Conservation (phyloP, 2,888 invertebrate genomes). For the Timandra comae region DNA sequence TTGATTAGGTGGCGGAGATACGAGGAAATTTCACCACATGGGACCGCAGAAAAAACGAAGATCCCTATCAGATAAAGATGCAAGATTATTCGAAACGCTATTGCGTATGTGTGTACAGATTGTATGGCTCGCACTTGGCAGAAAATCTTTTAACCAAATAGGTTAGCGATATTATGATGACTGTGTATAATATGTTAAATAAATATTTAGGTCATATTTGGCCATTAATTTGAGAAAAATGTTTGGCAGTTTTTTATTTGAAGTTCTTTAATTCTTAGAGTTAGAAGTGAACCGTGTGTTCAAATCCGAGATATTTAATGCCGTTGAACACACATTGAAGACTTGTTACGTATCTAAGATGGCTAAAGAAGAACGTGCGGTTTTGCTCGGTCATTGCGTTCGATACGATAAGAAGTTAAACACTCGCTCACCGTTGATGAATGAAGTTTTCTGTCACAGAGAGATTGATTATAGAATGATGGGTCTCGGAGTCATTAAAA, state of each 20-base stretch:
- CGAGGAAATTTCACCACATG: slow-evolving; percentile 78
- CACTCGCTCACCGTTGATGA: slow-evolving; percentile 75
- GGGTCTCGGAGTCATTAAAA: slow-evolving; percentile 68
- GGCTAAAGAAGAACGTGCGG: slow-evolving; percentile 65
- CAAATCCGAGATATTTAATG: slow-evolving; percentile 78
- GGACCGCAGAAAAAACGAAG: slow-evolving; percentile 69
- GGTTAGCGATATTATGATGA: no score
- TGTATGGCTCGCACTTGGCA: slow-evolving; percentile 79
- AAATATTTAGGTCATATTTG: no score
- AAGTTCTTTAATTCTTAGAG: slow-evolving; percentile 52
- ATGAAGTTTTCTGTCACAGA: slow-evolving; percentile 74
- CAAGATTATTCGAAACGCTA: slow-evolving; percentile 77
- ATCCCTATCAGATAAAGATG: slow-evolving; percentile 80
- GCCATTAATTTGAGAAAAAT: no score
- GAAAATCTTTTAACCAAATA: slow-evolving; percentile 77
- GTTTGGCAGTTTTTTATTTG: no score
- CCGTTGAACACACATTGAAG: slow-evolving; percentile 62
- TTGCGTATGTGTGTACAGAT: slow-evolving; percentile 77
- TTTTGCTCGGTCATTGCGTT: slow-evolving; percentile 72
- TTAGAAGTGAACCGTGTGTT: slow-evolving; percentile 78
- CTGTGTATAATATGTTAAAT: no score
- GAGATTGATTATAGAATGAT: slow-evolving; percentile 78
- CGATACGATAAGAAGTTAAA: slow-evolving; percentile 74
- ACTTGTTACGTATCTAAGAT: slow-evolving; percentile 54
- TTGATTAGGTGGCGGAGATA: slow-evolving; percentile 61